Evolutionary conservation across 2,797 vertebrate species (phyloP).

Genomic region (Labroides dimidiatus): DNA sequence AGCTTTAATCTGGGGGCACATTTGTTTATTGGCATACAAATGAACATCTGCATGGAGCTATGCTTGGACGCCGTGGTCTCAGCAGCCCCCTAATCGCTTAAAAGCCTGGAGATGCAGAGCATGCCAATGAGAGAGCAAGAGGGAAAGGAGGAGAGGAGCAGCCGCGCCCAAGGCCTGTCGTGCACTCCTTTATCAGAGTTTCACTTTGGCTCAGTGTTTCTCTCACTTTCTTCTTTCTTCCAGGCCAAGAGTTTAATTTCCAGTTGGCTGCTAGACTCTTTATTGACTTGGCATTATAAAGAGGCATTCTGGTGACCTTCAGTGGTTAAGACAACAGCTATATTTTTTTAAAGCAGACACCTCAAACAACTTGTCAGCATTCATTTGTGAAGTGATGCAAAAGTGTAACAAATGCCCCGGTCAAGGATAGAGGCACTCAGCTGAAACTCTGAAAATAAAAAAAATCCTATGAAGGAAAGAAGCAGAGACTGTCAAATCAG

Average conservation of each 20-base stretch:
- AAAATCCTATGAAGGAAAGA: neutral
- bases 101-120: slow-evolving; percentile 73
- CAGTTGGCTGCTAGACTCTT: slow-evolving; percentile 60
- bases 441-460: neutral
- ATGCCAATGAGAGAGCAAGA: slow-evolving; percentile 69
- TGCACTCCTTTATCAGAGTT: slow-evolving; percentile 69
- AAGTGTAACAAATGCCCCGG: slow-evolving; percentile 7
- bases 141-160: slow-evolving; percentile 55
- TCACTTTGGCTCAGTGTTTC: slow-evolving; percentile 50
- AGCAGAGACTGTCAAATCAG: neutral
- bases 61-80: slow-evolving; percentile 75
- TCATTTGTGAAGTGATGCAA: slow-evolving; percentile 25
- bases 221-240: slow-evolving; percentile 47
- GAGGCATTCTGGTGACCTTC: slow-evolving; percentile 49
- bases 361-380: slow-evolving; percentile 28
- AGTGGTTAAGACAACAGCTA: slow-evolving; percentile 37
- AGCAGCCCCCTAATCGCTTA: slow-evolving; percentile 78
- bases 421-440: neutral
- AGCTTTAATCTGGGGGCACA: slow-evolving; percentile 80
- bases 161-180: slow-evolving; percentile 67
- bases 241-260: slow-evolving; percentile 69
- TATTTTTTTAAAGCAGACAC: slow-evolving; percentile 34
- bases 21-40: slow-evolving; percentile 85
- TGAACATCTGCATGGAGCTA: slow-evolving; percentile 81
- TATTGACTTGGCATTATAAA: slow-evolving; percentile 68